Percentiles rank a stretch among this genome's conserved stretches.
Evolutionary conservation across 2,888 invertebrate genomes (phyloP).

Genomic region (Axea sp.): DNA sequence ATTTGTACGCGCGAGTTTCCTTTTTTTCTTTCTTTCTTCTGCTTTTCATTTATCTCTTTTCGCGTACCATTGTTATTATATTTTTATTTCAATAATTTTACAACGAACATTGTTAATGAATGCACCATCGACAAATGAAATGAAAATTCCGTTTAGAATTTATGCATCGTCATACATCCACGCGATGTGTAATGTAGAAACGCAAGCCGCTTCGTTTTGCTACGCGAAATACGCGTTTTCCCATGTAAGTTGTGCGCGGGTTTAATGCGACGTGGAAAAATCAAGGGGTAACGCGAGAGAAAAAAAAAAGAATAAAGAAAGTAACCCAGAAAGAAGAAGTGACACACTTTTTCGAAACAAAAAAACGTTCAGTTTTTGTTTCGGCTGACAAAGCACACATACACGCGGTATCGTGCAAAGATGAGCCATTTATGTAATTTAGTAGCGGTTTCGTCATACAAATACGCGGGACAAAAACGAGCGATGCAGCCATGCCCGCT

Average conservation of each 20-base stretch:
- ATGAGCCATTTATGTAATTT: conserved; percentile 36
- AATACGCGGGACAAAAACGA: conserved; percentile 5
- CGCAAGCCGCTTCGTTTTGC: background rate
- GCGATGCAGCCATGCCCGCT: background rate
- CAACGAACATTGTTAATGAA: no score
- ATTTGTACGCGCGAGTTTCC: no score
- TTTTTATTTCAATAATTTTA: no score
- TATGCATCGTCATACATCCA: background rate
- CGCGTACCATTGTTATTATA: no score
- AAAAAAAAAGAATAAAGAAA: background rate
- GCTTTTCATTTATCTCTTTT: no score
- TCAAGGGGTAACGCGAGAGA: no score
- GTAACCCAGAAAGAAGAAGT: background rate
- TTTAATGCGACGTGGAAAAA: background rate
- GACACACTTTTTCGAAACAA: conserved; percentile 30
- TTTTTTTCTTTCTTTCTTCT: no score
- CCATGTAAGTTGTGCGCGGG: no score
- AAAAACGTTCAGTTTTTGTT: conserved; percentile 14
- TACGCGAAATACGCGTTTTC: conserved; percentile 5
- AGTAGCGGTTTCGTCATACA: conserved; percentile 22
- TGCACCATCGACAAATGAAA: no score
- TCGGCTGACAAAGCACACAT: conserved; percentile 6
- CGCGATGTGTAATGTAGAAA: background rate
- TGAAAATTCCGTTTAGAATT: no score
- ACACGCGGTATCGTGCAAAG: background rate